These are phyloP conservation scores for Margarornis squamiger DNA, from an alignment of 2,797 vertebrate genomes.

Conservation along the genomic window DNA sequence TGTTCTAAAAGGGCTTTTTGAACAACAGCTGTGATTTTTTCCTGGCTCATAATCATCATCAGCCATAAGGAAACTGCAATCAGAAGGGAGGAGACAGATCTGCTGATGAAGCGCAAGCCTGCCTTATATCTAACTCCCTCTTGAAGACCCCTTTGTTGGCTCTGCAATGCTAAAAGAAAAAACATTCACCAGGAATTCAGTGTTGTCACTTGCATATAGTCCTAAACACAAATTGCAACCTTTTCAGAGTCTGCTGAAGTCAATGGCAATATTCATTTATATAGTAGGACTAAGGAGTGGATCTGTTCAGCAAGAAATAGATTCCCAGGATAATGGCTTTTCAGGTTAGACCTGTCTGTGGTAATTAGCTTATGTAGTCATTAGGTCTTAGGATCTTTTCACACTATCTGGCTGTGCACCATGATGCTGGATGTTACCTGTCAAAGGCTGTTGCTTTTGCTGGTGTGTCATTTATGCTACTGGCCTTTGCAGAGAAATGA, in stretches of 20 bases:
- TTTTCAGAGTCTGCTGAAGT: background rate
- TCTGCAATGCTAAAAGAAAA: background rate
- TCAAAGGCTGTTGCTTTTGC: background rate
- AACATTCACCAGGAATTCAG: background rate
- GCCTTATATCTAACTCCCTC: background rate
- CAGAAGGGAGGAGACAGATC: constrained; percentile 23
- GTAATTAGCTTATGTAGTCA: background rate
- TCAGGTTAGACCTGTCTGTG: background rate
- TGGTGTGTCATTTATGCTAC: background rate
- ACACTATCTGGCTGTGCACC: background rate
- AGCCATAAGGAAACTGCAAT: constrained; percentile 34
- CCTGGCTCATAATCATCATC: background rate
- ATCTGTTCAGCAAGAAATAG: background rate
- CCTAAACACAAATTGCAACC: background rate
- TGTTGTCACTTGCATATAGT: background rate
- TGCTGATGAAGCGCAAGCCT: constrained; percentile 52
- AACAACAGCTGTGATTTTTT: constrained; percentile 40
- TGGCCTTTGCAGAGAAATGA: background rate
- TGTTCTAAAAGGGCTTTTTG: background rate
- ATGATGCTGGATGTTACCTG: background rate
- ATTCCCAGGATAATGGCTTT: background rate
- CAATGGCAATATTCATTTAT: background rate
- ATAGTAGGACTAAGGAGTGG: background rate
- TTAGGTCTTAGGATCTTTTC: background rate
- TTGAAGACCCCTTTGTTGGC: background rate